Evolutionary conservation across 1,140 invertebrate genomes (phyloP), one percentile per base, ranked within the genome.

Genomic region (Drosophila setifemur): DNA sequence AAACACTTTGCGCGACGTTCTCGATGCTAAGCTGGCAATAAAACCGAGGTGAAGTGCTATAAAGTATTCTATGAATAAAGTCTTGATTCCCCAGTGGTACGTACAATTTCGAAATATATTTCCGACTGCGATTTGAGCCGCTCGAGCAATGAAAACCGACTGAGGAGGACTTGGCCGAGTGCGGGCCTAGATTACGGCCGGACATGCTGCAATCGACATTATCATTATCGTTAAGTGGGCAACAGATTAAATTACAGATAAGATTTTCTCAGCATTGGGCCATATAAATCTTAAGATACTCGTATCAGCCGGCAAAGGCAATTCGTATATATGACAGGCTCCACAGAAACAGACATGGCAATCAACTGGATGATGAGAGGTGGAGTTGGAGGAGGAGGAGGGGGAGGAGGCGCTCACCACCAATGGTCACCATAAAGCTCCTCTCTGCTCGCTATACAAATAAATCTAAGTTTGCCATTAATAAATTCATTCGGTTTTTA

Each of bases 231-330:
- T 72, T 71, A 52, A 63, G 53, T 68, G 19, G 71, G 53, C 14
- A 33, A 52, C 47, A 83, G 79, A 83, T 83, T 83, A 83, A 67
- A 33, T 26, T 50, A 53, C 66, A 73, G 79, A 85, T 85, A 85
- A 85, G 79, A 74, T 61, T 58, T 40, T 42, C 33, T 5, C 57
- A 75, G 47, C 49, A 69, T 76, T 67, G 47, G 42, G 70, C 55
- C 42, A 45, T 83, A 83, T 85, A 85, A 83, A 83, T 83, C 79
- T 71, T 54, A 74, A 85, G 79, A 83, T 85, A 42, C 18, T 16
- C 16, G 37, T 40, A 83, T 71, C 69, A 83, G 61, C 61, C 23
- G 72, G 39, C 39, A 31, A 39, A 4, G 37, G 26, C 28, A 18
- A n/a, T n/a, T n/a, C n/a, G n/a, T n/a, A n/a, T 54, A 54, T 44